Conservation (phyloP, 2,888 invertebrate genomes). For the Epistrophella euchroma region DNA sequence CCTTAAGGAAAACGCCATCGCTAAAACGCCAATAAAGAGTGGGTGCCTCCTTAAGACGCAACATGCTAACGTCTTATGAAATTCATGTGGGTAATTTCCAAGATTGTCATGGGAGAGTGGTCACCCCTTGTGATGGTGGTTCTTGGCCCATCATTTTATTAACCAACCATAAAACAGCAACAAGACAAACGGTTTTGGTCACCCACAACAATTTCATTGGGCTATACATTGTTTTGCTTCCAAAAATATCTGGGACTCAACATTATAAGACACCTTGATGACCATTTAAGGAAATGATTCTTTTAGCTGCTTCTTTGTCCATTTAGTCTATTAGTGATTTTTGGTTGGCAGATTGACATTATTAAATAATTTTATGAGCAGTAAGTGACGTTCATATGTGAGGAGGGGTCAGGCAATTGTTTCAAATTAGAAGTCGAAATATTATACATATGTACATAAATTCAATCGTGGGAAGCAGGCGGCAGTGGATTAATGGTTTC, state of each 20-base stretch:
- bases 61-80: slow-evolving; percentile 61
- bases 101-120: slow-evolving; percentile 73
- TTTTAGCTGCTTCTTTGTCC: slow-evolving; percentile 25
- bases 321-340: slow-evolving; percentile 21
- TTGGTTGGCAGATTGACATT: slow-evolving; percentile 39
- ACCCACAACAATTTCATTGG: slow-evolving; percentile 69
- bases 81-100: slow-evolving; percentile 70
- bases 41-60: slow-evolving; percentile 68
- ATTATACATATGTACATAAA: neutral
- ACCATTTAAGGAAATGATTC: slow-evolving; percentile 44
- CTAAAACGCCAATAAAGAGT: slow-evolving; percentile 29
- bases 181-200: slow-evolving; percentile 54
- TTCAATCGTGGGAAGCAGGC: slow-evolving; percentile 55
- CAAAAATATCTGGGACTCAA: neutral
- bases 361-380: slow-evolving; percentile 35
- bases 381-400: slow-evolving; percentile 16
- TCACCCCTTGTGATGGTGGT: slow-evolving; percentile 47
- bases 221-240: slow-evolving; percentile 38
- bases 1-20: slow-evolving; percentile 49
- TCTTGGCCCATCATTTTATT: slow-evolving; percentile 39
- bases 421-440: slow-evolving; percentile 42
- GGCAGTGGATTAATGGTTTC: slow-evolving; percentile 47
- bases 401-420: slow-evolving; percentile 45
- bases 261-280: slow-evolving; percentile 30
- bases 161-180: slow-evolving; percentile 61